phyloP scores from a whole-genome alignment of 2,888 invertebrate genomes.

The Chloroclysta siterata region DNA sequence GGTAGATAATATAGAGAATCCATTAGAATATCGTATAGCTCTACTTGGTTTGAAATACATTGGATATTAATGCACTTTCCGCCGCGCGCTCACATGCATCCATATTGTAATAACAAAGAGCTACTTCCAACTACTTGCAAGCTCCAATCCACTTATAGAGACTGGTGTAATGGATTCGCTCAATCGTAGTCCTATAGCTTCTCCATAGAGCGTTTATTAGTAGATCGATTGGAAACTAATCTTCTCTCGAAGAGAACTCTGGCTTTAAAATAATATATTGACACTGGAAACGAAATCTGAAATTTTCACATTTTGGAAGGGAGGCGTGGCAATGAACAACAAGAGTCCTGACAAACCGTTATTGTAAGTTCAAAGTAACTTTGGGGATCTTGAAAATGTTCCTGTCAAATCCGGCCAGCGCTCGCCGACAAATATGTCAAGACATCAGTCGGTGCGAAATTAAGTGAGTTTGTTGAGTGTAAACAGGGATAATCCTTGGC shows the following conservation, averaged over 20 bases:
- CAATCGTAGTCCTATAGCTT: constrained; percentile 17
- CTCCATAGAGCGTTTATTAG: constrained; percentile 14
- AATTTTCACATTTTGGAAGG: constrained; percentile 9
- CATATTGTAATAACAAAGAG: constrained; percentile 41
- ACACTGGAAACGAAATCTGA: constrained; percentile 5
- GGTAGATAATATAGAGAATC: constrained; percentile 1
- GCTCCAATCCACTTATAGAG: constrained; percentile 38
- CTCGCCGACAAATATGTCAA: constrained; percentile 66
- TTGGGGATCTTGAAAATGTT: constrained; percentile 35
- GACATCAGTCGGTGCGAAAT: constrained; percentile 80
- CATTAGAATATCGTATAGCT: constrained; percentile 29
- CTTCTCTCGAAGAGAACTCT: constrained; percentile 2
- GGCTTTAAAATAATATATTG: neutral
- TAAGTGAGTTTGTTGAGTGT: constrained; percentile 85
- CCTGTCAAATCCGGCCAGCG: constrained; percentile 39
- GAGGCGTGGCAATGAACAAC: constrained; percentile 16
- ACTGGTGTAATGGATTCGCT: constrained; percentile 32
- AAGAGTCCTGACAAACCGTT: constrained; percentile 19
- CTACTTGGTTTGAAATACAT: constrained; percentile 31
- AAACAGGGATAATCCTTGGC: constrained; percentile 85
- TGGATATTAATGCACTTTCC: constrained; percentile 38
- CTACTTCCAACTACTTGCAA: constrained; percentile 31
- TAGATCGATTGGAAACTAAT: constrained; percentile 4
- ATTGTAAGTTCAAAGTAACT: constrained; percentile 36
- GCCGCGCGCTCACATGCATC: constrained; percentile 32